These are phyloP conservation scores for Zaprionus davidi DNA, from an alignment of 1,140 invertebrate species.

Conservation along the genomic window DNA sequence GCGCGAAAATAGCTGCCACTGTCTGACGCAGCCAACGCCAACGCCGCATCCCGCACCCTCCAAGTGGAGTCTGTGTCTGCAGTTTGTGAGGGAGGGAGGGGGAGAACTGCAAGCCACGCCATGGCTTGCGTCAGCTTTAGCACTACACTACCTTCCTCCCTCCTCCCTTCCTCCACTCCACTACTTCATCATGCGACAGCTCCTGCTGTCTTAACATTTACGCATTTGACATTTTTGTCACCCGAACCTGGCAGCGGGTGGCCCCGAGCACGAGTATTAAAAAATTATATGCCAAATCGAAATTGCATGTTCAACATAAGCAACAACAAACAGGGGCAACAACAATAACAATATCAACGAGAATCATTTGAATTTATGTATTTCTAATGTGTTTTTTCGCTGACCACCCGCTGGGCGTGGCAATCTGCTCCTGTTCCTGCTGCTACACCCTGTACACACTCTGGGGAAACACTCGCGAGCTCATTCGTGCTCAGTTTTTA, in stretches of 20 bases:
- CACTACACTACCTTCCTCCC: background rate
- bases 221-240: slow-evolving; percentile 79
- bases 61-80: background rate
- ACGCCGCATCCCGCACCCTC: background rate
- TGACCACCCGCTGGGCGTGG: slow-evolving; percentile 62
- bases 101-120: background rate
- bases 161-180: background rate
- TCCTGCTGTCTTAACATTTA: slow-evolving; percentile 60
- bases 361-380: slow-evolving; percentile 58
- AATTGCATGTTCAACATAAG: slow-evolving; percentile 80
- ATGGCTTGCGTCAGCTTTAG: slow-evolving; percentile 58
- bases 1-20: slow-evolving; percentile 52
- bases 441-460: background rate
- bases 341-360: slow-evolving; percentile 26
- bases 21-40: slow-evolving; percentile 22
- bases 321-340: slow-evolving; percentile 48
- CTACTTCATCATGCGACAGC: background rate
- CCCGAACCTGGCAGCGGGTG: slow-evolving; percentile 73
- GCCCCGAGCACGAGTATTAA: slow-evolving; percentile 56
- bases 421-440: slow-evolving; percentile 58
- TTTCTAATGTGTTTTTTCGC: slow-evolving; percentile 58
- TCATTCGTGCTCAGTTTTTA: slow-evolving; percentile 44
- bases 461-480: background rate
- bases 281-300: slow-evolving; percentile 83
- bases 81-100: background rate